Evolutionary conservation across 2,888 invertebrate genomes (phyloP).

Genomic region (Nasonovia ribisnigri): DNA sequence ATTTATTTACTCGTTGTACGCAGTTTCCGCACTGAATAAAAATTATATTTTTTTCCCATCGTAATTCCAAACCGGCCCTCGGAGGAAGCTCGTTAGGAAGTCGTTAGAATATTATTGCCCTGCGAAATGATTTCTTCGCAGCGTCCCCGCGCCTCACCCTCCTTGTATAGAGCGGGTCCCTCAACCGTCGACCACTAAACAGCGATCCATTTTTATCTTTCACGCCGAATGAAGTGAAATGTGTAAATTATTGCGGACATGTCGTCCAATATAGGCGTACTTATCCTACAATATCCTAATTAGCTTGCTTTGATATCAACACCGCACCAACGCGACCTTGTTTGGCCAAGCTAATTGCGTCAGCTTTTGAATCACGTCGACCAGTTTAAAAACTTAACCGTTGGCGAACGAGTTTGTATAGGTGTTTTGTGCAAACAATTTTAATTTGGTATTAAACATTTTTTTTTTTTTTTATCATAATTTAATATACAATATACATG

Average conservation of each 20-base stretch:
- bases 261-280: not conserved
- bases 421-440: not conserved
- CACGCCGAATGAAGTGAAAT: not conserved
- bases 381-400: not conserved
- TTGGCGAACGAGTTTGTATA: not conserved
- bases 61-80: slow-evolving; percentile 34
- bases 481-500: too few relatives aligned
- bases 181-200: not conserved
- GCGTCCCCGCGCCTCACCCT: not conserved
- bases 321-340: not conserved
- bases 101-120: slow-evolving; percentile 61
- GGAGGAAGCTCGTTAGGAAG: slow-evolving; percentile 63
- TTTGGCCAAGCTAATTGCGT: not conserved
- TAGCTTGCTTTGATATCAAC: slow-evolving; percentile 25
- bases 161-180: too few relatives aligned
- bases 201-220: not conserved
- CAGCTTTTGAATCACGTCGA: too few relatives aligned
- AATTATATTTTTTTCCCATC: slow-evolving; percentile 15
- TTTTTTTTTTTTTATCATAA: too few relatives aligned
- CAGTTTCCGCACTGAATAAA: slow-evolving; percentile 43
- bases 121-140: slow-evolving; percentile 34
- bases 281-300: not conserved
- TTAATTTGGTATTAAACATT: not conserved
- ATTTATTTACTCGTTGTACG: slow-evolving; percentile 41
- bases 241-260: not conserved